Conservation (phyloP, 2,113 vertebrate species). For the Balaenoptera acutorostrata region DNA sequence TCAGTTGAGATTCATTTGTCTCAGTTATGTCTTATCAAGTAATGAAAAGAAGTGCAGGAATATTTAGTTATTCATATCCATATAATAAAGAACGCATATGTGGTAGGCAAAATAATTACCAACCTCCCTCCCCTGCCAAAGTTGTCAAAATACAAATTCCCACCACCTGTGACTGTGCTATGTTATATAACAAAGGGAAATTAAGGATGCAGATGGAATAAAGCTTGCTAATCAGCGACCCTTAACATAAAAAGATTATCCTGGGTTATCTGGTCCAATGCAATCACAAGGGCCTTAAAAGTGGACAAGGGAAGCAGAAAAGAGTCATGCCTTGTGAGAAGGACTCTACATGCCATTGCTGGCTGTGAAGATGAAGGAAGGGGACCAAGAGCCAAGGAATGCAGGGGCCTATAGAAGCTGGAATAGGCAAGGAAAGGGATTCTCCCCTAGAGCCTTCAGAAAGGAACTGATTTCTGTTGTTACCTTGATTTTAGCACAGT, state of each 20-base stretch:
- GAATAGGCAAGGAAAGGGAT: neutral
- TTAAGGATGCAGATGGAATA: neutral
- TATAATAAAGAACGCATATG: neutral
- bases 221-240: neutral
- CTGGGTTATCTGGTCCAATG: neutral
- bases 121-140: neutral
- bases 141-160: neutral
- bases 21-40: neutral
- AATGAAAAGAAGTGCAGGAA: neutral
- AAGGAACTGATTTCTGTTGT: neutral
- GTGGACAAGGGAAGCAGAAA: neutral
- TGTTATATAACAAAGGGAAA: neutral
- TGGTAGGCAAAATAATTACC: neutral
- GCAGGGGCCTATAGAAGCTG: neutral
- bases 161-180: neutral
- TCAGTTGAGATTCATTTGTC: neutral
- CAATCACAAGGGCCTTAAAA: neutral
- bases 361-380: neutral
- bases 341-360: neutral
- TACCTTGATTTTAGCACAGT: neutral
- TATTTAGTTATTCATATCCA: neutral
- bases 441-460: neutral
- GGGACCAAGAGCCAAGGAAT: neutral
- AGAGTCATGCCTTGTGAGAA: neutral
- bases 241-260: neutral